phyloP scores from a whole-genome alignment of 2,888 invertebrate species.

The Drosophila silvestris region DNA sequence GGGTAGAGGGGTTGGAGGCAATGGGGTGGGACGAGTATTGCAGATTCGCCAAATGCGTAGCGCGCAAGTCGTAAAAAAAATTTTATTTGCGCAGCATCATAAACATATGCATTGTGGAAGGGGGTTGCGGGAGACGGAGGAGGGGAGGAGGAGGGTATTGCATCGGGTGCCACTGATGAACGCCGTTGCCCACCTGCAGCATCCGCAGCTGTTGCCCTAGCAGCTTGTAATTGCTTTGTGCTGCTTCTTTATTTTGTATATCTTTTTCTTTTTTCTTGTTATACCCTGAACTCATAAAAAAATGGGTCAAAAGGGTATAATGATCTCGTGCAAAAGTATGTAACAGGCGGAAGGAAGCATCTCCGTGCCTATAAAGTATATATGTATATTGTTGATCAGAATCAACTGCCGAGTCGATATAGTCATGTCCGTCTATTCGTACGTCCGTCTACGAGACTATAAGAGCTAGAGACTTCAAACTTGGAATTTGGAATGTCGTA shows the following conservation, averaged over 20 bases:
- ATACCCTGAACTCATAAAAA: not conserved
- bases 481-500: too few species aligned
- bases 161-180: slow-evolving; percentile 24
- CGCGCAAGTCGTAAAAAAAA: slow-evolving; percentile 70
- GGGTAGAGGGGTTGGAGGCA: not conserved
- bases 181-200: slow-evolving; percentile 10
- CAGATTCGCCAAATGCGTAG: slow-evolving; percentile 44
- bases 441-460: not conserved
- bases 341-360: not conserved
- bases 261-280: slow-evolving; percentile 7
- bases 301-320: not conserved
- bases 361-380: not conserved
- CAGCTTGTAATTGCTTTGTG: slow-evolving; percentile 76
- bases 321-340: not conserved
- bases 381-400: not conserved
- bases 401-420: not conserved
- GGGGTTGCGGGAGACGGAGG: not conserved
- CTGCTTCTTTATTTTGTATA: slow-evolving; percentile 31
- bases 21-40: slow-evolving; percentile 12
- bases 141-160: not conserved
- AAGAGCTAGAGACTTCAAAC: not conserved
- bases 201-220: slow-evolving; percentile 63
- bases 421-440: too few species aligned
- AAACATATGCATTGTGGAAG: slow-evolving; percentile 64
- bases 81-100: slow-evolving; percentile 69